These are phyloP conservation scores for Anas flavirostris DNA, from an alignment of 2,797 vertebrate genomes.

Conservation along the genomic window DNA sequence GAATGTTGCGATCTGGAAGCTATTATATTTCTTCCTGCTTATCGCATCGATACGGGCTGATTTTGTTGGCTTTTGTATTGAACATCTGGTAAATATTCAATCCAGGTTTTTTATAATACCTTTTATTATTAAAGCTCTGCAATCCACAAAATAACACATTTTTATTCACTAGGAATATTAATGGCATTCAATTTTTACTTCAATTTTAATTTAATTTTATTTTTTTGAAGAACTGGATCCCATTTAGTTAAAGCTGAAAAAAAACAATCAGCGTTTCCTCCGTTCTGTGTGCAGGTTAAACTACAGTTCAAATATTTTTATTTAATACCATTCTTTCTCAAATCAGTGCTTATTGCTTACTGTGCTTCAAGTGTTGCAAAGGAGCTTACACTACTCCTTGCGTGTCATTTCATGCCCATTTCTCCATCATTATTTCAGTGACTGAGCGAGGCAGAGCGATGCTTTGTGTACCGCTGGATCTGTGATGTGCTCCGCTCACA, in stretches of 20 bases:
- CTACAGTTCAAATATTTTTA: neutral
- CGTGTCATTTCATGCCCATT: neutral
- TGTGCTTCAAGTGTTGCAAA: neutral
- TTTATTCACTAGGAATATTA: slow-evolving; percentile 25
- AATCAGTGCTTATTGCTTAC: neutral
- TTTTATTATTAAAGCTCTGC: slow-evolving; percentile 43
- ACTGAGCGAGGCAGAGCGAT: accelerated
- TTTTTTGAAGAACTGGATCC: slow-evolving; percentile 20
- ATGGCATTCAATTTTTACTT: slow-evolving; percentile 41
- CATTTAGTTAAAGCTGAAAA: slow-evolving; percentile 4
- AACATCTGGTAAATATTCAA: neutral
- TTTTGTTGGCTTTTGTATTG: slow-evolving; percentile 43
- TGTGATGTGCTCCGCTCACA: neutral
- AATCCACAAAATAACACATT: slow-evolving; percentile 41
- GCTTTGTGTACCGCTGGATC: accelerated
- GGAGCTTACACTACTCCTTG: neutral
- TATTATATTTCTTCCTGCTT: slow-evolving; percentile 24
- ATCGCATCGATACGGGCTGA: slow-evolving; percentile 37
- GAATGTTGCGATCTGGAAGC: slow-evolving; percentile 40
- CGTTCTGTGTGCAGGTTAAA: neutral
- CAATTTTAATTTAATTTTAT: slow-evolving; percentile 24
- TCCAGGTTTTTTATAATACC: slow-evolving; percentile 10
- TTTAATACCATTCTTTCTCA: neutral
- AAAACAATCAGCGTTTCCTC: neutral
- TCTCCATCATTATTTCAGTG: neutral